Evolutionary conservation across 53 echinoderm and acorn worm species (phyloP).

Genomic region (Holothuria scabra): DNA sequence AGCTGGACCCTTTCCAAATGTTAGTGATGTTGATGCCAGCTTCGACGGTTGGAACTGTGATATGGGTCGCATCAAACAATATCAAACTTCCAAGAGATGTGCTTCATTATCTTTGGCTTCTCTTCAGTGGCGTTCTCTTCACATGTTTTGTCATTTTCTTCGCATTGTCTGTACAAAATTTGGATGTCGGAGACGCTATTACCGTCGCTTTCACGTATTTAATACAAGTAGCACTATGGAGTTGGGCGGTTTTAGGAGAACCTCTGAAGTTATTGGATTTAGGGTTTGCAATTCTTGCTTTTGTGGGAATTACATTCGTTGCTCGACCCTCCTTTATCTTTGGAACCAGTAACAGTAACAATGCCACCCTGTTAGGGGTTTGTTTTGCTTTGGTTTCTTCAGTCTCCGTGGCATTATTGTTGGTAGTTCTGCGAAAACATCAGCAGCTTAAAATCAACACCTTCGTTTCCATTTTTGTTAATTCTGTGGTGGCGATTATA

Average conservation of each 20-base stretch:
- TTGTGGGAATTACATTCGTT: conserved; percentile 5
- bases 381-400: conserved; percentile 2
- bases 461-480: conserved; percentile 3
- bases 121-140: neutral
- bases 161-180: neutral
- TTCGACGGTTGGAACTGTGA: neutral
- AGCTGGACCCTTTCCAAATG: conserved; percentile 22
- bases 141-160: conserved; percentile 3
- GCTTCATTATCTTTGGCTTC: conserved; percentile 1
- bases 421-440: conserved; percentile 7
- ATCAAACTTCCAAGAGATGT: conserved; percentile 4
- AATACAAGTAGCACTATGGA: neutral
- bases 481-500: neutral
- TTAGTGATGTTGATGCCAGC: conserved; percentile 32
- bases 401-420: conserved; percentile 8
- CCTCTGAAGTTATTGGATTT: neutral
- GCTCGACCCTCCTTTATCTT: conserved; percentile 26
- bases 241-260: conserved; percentile 25
- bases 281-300: conserved; percentile 3
- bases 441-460: conserved; percentile 20
- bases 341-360: neutral
- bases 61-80: neutral
- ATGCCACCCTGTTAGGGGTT: neutral
- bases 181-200: conserved; percentile 18
- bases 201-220: conserved; percentile 5